Evolutionary conservation across 2,888 invertebrate genomes (phyloP).

Genomic region (Theretra japonica): DNA sequence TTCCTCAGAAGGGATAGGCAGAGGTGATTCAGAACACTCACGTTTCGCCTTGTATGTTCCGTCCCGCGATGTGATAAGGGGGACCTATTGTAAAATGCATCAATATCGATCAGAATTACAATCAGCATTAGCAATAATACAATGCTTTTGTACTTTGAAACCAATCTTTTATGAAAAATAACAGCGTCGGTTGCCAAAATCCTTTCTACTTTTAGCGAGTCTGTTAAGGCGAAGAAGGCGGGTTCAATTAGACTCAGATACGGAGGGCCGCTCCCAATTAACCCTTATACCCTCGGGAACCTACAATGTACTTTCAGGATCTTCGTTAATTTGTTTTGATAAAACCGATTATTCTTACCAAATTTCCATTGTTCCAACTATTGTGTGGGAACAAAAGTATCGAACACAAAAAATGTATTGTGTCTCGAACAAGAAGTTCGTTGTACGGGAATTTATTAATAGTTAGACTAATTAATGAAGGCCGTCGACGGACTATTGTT

Average conservation of each 20-base stretch:
- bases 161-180: no score
- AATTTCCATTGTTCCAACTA: conserved; percentile 18
- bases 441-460: background rate
- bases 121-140: no score
- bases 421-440: background rate
- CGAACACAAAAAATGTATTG: background rate
- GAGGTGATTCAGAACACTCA: no score
- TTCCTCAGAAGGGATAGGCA: no score
- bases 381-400: background rate
- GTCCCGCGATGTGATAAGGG: no score
- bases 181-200: background rate
- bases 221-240: background rate
- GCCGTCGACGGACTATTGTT: background rate
- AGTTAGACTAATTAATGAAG: background rate
- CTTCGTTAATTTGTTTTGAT: conserved; percentile 28
- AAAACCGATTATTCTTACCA: conserved; percentile 21
- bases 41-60: no score
- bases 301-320: background rate
- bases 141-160: no score
- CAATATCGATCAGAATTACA: no score
- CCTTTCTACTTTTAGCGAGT: background rate
- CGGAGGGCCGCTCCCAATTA: conserved; percentile 19
- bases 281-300: conserved; percentile 8
- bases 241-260: background rate
- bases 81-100: no score